Evolutionary conservation across 2,888 invertebrate species (phyloP).

Genomic region (Ptychoptera albimana): DNA sequence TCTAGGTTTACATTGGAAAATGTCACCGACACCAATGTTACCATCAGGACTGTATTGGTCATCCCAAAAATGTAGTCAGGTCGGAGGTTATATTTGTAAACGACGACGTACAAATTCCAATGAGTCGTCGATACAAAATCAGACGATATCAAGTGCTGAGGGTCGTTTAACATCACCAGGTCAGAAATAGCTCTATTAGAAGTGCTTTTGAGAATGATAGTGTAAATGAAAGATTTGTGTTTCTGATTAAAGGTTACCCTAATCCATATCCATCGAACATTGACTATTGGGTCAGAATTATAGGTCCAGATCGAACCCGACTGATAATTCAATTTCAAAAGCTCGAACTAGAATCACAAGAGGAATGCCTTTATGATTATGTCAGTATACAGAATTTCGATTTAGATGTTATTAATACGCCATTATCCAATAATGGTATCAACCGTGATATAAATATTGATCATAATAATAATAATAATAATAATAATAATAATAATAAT

Average conservation of each 20-base stretch:
- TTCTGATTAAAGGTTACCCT: constrained; percentile 37
- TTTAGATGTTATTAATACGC: constrained; percentile 9
- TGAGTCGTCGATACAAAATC: constrained; percentile 38
- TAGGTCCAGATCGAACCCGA: constrained; percentile 47
- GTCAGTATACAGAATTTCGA: constrained; percentile 41
- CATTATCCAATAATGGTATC: neutral
- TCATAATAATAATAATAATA: neutral
- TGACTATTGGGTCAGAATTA: constrained; percentile 50
- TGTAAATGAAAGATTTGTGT: neutral
- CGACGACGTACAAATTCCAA: constrained; percentile 30
- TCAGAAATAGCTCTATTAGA: constrained; percentile 8
- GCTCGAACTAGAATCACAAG: constrained; percentile 58
- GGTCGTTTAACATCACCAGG: constrained; percentile 52
- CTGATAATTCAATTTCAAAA: constrained; percentile 50
- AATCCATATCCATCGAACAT: constrained; percentile 53
- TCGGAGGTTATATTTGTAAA: constrained; percentile 56
- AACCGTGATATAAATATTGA: too few relatives aligned
- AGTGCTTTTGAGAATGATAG: neutral
- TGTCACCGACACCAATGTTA: constrained; percentile 43
- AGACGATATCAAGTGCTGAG: constrained; percentile 44
- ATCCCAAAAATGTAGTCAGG: constrained; percentile 41
- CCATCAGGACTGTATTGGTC: constrained; percentile 60
- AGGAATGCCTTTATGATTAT: constrained; percentile 65
- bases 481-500: neutral
- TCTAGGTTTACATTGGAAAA: constrained; percentile 46